These are phyloP conservation scores for Octodon degus DNA, from an alignment of 2,113 vertebrate species.

Conservation along the genomic window DNA sequence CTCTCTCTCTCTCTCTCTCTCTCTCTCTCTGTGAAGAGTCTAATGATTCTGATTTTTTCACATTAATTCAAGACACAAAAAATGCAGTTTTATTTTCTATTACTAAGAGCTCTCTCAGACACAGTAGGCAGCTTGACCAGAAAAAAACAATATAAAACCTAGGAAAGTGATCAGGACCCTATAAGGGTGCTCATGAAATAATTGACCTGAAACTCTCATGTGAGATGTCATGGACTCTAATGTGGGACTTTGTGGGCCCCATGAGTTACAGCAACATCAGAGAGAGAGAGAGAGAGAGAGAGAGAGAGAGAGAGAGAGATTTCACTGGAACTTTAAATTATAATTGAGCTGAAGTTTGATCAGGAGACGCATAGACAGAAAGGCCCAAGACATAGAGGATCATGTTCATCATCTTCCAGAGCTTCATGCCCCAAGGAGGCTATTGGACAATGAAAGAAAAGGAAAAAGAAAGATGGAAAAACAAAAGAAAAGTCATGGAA, in stretches of 20 bases:
- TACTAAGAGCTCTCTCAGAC: neutral
- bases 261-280: neutral
- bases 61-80: neutral
- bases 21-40: neutral
- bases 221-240: too few relatives aligned
- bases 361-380: neutral
- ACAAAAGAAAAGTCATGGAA: neutral
- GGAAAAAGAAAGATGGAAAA: neutral
- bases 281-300: neutral
- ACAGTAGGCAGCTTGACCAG: neutral
- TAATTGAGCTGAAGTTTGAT: neutral
- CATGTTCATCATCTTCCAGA: neutral
- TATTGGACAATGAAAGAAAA: neutral
- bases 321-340: neutral
- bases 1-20: neutral
- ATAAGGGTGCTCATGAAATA: neutral
- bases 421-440: neutral
- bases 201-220: neutral
- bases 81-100: neutral
- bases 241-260: too few relatives aligned
- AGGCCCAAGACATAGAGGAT: neutral
- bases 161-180: neutral
- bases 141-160: neutral
- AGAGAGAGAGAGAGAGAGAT: neutral
- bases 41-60: neutral